A percentile compares a stretch with the other conserved stretches of the same genome.
Evolutionary conservation across 2,888 invertebrate species (phyloP).

Genomic region (Sarcophaga rosellei): DNA sequence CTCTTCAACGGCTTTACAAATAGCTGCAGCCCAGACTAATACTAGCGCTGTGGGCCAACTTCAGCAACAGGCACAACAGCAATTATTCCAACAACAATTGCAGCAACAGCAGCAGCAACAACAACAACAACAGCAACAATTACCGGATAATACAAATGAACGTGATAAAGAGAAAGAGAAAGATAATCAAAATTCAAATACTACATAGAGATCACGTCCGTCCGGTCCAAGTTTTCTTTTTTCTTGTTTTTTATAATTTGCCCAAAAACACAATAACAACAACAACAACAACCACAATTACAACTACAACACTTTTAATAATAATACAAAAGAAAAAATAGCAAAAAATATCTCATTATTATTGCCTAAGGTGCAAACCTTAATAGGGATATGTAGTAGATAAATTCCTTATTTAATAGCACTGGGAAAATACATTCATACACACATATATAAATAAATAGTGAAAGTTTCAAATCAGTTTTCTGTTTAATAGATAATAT

Average conservation of each 20-base stretch:
- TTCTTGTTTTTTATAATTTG: conserved; percentile 80
- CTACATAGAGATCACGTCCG: conserved; percentile 80
- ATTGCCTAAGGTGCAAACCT: not conserved
- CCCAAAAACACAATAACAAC: conserved; percentile 52
- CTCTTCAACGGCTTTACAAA: conserved; percentile 72
- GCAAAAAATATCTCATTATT: not conserved
- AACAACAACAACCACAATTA: not conserved
- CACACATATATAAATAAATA: not conserved
- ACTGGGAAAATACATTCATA: not conserved
- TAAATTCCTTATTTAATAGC: not conserved
- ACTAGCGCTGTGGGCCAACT: conserved; percentile 71
- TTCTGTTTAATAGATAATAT: not conserved
- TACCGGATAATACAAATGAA: conserved; percentile 56
- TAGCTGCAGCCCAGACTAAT: conserved; percentile 61
- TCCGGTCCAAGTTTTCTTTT: conserved; percentile 82
- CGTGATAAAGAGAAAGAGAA: conserved; percentile 57
- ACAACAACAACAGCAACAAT: conserved; percentile 35
- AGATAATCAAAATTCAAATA: conserved; percentile 65
- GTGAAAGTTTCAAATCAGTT: not conserved
- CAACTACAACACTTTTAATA: conserved; percentile 50
- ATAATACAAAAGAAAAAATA: conserved; percentile 32
- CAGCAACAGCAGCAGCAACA: conserved; percentile 66
- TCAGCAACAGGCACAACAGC: conserved; percentile 67
- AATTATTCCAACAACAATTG: conserved; percentile 67
- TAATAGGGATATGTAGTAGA: not conserved